Evolutionary conservation across 2,113 vertebrate species (phyloP).

Genomic region (Epinephelus lanceolatus): DNA sequence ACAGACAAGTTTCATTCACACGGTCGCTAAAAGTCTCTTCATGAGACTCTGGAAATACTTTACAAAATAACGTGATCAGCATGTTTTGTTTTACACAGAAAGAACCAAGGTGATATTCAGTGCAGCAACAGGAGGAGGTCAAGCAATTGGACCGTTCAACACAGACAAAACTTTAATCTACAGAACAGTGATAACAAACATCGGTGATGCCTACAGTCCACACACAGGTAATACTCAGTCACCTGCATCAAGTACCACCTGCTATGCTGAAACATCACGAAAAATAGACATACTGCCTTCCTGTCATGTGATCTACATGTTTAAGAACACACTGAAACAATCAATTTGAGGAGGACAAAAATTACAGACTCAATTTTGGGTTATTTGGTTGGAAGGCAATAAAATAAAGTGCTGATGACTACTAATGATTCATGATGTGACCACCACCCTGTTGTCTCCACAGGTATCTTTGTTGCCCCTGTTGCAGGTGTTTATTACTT

Average conservation of each 20-base stretch:
- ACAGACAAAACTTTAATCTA: neutral
- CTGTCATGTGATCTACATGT: no score
- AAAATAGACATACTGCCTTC: no score
- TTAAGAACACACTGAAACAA: no score
- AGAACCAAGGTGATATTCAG: neutral
- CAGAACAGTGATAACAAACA: rapidly evolving
- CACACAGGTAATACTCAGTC: slow-evolving; percentile 23
- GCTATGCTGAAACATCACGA: no score
- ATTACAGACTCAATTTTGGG: no score
- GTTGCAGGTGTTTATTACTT: slow-evolving; percentile 34
- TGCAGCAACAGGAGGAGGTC: neutral
- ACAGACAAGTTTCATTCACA: no score
- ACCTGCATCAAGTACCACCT: neutral
- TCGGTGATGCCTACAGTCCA: slow-evolving; percentile 15
- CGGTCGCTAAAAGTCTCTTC: neutral
- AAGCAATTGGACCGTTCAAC: neutral
- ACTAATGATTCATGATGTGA: no score
- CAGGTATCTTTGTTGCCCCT: slow-evolving; percentile 30
- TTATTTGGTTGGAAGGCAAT: no score
- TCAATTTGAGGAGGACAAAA: no score
- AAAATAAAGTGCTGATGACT: no score
- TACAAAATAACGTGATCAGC: no score
- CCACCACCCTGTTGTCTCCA: neutral
- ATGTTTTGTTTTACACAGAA: neutral
- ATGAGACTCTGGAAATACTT: no score